Percentiles rank a stretch among this genome's conserved stretches.
These are phyloP conservation scores for Muscina levida DNA, from an alignment of 2,888 invertebrate genomes.

Conservation along the genomic window DNA sequence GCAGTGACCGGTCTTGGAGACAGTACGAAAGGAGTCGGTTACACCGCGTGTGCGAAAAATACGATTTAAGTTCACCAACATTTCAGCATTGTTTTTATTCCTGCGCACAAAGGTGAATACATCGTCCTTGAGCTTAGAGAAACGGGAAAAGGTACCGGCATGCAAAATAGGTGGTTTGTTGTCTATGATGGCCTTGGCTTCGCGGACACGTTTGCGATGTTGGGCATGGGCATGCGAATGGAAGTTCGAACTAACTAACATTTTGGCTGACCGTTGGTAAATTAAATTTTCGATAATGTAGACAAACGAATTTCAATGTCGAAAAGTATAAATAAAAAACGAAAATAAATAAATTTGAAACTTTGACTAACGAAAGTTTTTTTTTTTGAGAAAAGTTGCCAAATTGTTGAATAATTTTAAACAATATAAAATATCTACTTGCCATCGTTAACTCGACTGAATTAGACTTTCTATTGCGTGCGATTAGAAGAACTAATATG, in stretches of 20 bases:
- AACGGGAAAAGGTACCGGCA: constrained; percentile 32
- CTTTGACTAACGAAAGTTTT: too few species aligned
- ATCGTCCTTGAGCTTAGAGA: constrained; percentile 51
- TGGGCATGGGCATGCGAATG: constrained; percentile 6
- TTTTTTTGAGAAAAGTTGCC: too few species aligned
- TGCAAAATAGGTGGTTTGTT: constrained; percentile 48
- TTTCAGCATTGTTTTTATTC: constrained; percentile 49
- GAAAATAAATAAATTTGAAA: background rate
- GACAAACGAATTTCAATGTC: background rate
- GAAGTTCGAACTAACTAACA: background rate
- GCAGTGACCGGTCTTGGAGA: constrained; percentile 3
- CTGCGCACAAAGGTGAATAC: constrained; percentile 34
- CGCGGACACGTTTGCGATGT: constrained; percentile 42
- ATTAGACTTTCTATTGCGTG: too few species aligned
- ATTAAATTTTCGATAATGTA: background rate
- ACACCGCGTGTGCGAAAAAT: constrained; percentile 49
- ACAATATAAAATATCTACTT: too few species aligned
- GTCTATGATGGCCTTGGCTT: constrained; percentile 55
- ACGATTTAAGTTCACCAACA: constrained; percentile 55
- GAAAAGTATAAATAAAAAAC: background rate
- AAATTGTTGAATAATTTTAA: too few species aligned
- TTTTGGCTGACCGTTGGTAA: background rate
- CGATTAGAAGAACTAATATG: too few species aligned
- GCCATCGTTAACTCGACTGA: too few species aligned
- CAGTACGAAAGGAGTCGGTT: constrained; percentile 16